phyloP scores from a whole-genome alignment of 2,888 invertebrate genomes.

The Macroteleia sp. region DNA sequence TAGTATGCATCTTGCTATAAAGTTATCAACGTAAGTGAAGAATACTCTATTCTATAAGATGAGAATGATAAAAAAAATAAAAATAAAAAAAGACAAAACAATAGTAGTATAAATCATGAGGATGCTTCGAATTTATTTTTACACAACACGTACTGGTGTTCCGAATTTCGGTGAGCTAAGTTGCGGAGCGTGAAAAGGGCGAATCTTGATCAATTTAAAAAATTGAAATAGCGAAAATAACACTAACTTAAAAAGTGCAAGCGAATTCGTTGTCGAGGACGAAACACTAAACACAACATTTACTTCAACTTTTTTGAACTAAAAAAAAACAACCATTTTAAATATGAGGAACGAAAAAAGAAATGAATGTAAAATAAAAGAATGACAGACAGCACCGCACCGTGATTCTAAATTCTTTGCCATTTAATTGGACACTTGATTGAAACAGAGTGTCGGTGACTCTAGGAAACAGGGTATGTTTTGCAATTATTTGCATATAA shows the following conservation, averaged over 20 bases:
- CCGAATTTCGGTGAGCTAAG: slow-evolving; percentile 69
- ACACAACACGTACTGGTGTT: slow-evolving; percentile 78
- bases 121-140: slow-evolving; percentile 84
- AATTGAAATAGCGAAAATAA: slow-evolving; percentile 21
- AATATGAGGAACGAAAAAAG: too few species aligned
- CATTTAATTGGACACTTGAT: slow-evolving; percentile 75
- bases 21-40: slow-evolving; percentile 71
- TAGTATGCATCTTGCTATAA: too few species aligned
- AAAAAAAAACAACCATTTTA: too few species aligned
- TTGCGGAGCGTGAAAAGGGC: slow-evolving; percentile 37
- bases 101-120: slow-evolving; percentile 73
- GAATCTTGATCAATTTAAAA: slow-evolving; percentile 41
- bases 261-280: slow-evolving; percentile 3
- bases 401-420: slow-evolving; percentile 72
- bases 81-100: slow-evolving; percentile 39
- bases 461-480: slow-evolving; percentile 97
- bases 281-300: slow-evolving; percentile 8
- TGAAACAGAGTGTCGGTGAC: slow-evolving; percentile 85
- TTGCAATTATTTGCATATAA: slow-evolving; percentile 93
- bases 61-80: slow-evolving; percentile 63
- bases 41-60: slow-evolving; percentile 75
- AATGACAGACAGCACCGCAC: slow-evolving; percentile 71
- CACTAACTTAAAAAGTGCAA: background rate
- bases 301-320: too few species aligned
- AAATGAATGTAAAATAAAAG: slow-evolving; percentile 16